Base-by-base conservation (phyloP, 2,113 vertebrate species). In the Ciconia stormi region DNA sequence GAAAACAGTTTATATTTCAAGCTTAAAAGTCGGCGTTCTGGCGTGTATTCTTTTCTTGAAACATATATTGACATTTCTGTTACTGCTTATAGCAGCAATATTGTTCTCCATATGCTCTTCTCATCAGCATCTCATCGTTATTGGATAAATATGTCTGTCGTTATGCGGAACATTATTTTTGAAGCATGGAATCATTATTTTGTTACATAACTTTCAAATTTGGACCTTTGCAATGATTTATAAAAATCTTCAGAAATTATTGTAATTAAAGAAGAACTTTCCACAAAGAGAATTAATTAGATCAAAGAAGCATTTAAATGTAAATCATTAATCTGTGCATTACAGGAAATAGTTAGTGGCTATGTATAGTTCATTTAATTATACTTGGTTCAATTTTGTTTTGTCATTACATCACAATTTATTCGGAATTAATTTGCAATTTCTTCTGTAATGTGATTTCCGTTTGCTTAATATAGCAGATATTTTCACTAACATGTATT, bases 361-460 rank as follows among this genome's bases (percentile, higher is more conserved):
- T 96, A 56, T 82, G 38, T 88, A 72, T 92, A 94, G 91, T 85
- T 93, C 72, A 92, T 93, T 95, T 90, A 85, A 71, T 96, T 91
- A 80, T 26, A 59, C 52, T 96, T 90, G 44, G 56, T 87, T 95
- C 79, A 52, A 72, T 92, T 97, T 94, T 73, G 70, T 27, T 95
- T 95, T 96, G 73, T 87, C 82, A 40, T 82, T 78, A 40, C 55
- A 90, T 90, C 86, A 65, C 25, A 82, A 50, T 95, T 90, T 93
- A 87, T 87, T 82, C 0, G 0, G 62, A 84, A 86, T 78, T 94
- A 87, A 77, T 84, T 92, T 66, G 52, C 70, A 94, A 42, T 97
- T 96, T 96, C 86, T 91, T 62, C 80, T 69, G 47, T 96, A 62
- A 94, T 95, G 58, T 90, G 87, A 96, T 92, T 97, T 96, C 81